Evolutionary conservation across 2,113 vertebrate species (phyloP).

Genomic region (Lagopus leucura): DNA sequence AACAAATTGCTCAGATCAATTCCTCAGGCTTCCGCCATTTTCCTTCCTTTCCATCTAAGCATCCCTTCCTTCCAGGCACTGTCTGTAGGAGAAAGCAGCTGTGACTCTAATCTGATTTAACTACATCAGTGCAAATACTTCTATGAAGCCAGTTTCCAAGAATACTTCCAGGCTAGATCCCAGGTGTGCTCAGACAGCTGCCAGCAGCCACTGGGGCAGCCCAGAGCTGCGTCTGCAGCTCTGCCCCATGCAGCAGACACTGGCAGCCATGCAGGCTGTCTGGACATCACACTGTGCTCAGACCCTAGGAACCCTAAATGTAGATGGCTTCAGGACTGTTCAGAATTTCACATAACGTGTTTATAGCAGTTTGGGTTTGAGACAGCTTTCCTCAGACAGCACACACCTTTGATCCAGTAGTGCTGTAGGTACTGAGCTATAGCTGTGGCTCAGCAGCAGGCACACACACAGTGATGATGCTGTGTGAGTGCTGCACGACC

Average conservation of each 20-base stretch:
- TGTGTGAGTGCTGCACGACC: background rate
- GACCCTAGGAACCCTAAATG: too few species aligned
- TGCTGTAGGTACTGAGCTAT: fast-evolving
- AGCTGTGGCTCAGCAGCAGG: background rate
- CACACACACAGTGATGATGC: fast-evolving
- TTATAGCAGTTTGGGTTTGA: background rate
- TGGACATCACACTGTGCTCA: background rate
- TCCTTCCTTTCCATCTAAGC: background rate
- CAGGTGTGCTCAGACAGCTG: too few species aligned
- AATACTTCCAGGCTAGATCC: too few species aligned
- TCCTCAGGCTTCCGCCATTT: background rate
- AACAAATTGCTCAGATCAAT: background rate
- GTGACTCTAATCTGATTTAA: background rate
- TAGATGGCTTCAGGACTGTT: too few species aligned
- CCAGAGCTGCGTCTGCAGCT: too few species aligned
- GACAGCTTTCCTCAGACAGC: fast-evolving
- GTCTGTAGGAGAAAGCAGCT: background rate
- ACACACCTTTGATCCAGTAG: too few species aligned
- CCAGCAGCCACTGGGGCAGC: too few species aligned
- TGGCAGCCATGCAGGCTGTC: fast-evolving
- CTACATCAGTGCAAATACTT: background rate
- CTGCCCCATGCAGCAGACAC: too few species aligned
- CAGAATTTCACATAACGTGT: background rate
- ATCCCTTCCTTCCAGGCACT: background rate
- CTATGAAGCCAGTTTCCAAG: background rate